Conservation (phyloP, 2,888 invertebrate species). For the Troides oblongomaculatus region DNA sequence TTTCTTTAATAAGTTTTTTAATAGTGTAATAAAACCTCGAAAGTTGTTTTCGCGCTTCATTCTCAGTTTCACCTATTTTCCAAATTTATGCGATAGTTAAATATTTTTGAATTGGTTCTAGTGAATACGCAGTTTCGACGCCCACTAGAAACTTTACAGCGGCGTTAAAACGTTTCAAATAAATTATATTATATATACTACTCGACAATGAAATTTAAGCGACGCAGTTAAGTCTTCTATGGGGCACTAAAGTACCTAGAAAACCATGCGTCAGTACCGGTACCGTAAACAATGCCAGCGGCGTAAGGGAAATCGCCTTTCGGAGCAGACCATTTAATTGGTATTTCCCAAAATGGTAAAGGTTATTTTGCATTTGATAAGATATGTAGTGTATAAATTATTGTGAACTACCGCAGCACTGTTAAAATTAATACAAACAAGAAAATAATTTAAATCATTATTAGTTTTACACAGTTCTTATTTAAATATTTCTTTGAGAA, state of each 20-base stretch:
- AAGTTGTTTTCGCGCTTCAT: neutral
- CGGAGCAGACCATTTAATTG: constrained; percentile 51
- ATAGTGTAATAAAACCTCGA: neutral
- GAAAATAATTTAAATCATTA: neutral
- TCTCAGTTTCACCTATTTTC: neutral
- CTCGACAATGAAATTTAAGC: constrained; percentile 47
- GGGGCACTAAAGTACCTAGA: constrained; percentile 33
- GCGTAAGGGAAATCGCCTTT: constrained; percentile 47
- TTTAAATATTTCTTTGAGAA: too few relatives aligned
- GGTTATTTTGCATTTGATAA: constrained; percentile 41
- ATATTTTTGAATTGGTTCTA: constrained; percentile 32
- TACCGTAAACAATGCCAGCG: constrained; percentile 49
- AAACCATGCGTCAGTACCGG: constrained; percentile 29
- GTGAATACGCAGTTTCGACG: constrained; percentile 39
- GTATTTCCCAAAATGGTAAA: constrained; percentile 51
- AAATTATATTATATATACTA: constrained; percentile 58
- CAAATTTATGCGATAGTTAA: constrained; percentile 7
- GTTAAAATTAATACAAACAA: neutral
- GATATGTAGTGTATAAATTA: constrained; percentile 29
- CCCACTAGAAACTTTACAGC: constrained; percentile 40
- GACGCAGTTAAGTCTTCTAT: constrained; percentile 31
- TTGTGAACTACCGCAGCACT: neutral
- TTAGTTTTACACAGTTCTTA: too few relatives aligned
- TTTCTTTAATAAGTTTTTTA: too few relatives aligned
- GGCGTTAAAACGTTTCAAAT: constrained; percentile 43